A percentile compares a stretch with the other conserved stretches of the same genome.
These are phyloP conservation scores for Mellivora capensis DNA, from an alignment of 2,113 vertebrate species.

Conservation along the genomic window DNA sequence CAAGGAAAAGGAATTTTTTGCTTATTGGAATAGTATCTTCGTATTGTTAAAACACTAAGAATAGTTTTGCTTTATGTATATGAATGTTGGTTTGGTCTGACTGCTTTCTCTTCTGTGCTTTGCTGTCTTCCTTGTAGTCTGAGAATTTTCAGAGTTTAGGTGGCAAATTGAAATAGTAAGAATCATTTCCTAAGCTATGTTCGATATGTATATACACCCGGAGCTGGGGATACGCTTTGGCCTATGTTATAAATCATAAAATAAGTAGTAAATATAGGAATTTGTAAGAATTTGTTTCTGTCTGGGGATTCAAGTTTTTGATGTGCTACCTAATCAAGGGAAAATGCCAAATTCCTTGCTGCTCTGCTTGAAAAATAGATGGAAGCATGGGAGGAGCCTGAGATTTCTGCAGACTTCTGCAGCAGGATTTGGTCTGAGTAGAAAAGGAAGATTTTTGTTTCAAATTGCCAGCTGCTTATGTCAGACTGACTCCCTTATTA, in stretches of 20 bases:
- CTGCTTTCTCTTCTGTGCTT: neutral
- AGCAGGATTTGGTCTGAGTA: constrained; percentile 65
- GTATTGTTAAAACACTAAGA: constrained; percentile 6
- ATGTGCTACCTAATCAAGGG: constrained; percentile 29
- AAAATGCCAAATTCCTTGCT: constrained; percentile 49
- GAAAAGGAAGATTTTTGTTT: constrained; percentile 77
- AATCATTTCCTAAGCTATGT: neutral
- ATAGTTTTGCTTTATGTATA: neutral
- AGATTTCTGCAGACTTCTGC: constrained; percentile 54
- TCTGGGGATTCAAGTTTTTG: constrained; percentile 36
- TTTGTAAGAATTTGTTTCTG: constrained; percentile 21
- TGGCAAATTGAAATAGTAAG: constrained; percentile 9
- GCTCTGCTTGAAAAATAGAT: constrained; percentile 58
- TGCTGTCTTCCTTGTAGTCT: neutral
- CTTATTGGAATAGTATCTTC: neutral
- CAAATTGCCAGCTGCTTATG: constrained; percentile 76
- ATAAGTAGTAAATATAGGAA: neutral
- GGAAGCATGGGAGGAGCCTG: constrained; percentile 53
- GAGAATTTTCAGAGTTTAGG: constrained; percentile 43
- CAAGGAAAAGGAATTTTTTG: constrained; percentile 12
- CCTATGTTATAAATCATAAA: constrained; percentile 12
- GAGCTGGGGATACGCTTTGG: neutral
- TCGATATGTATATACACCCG: neutral
- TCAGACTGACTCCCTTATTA: constrained; percentile 77
- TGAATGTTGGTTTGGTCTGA: neutral